phyloP scores from a whole-genome alignment of 2,113 vertebrate genomes.

The Myxocyprinus asiaticus region DNA sequence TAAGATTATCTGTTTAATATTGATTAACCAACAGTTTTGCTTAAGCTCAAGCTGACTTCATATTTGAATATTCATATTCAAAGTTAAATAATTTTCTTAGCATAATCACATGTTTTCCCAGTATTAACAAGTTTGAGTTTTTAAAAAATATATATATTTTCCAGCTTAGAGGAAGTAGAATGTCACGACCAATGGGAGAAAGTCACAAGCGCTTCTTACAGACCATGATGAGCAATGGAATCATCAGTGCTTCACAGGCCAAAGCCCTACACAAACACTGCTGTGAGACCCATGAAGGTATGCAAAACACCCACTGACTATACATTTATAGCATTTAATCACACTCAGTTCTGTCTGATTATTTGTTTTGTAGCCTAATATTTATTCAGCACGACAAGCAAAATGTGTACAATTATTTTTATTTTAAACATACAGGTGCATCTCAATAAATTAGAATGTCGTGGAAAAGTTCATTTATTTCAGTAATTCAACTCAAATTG shows the following conservation, averaged over 20 bases:
- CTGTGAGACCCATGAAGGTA: constrained; percentile 81
- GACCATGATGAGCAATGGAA: constrained; percentile 82
- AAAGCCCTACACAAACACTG: constrained; percentile 74
- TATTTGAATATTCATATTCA: too few relatives aligned
- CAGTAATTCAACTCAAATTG: too few relatives aligned
- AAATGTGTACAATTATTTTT: too few relatives aligned
- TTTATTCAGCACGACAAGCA: neutral
- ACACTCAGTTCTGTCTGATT: too few relatives aligned
- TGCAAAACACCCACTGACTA: constrained; percentile 44
- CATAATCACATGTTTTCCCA: too few relatives aligned
- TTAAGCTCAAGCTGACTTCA: too few relatives aligned
- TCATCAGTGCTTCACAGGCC: constrained; percentile 75
- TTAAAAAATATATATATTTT: neutral
- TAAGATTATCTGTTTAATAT: too few relatives aligned
- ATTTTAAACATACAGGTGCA: too few relatives aligned
- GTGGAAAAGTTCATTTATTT: too few relatives aligned
- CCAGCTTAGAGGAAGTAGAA: constrained; percentile 43
- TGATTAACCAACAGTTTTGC: too few relatives aligned
- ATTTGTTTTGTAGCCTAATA: neutral
- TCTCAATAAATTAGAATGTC: too few relatives aligned
- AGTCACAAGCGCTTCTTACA: constrained; percentile 89
- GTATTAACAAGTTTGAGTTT: neutral
- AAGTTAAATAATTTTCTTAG: neutral
- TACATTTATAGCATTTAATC: too few relatives aligned
- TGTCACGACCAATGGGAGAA: constrained; percentile 76